phyloP scores from a whole-genome alignment of 2,888 invertebrate species.

The Limnephilus rhombicus region DNA sequence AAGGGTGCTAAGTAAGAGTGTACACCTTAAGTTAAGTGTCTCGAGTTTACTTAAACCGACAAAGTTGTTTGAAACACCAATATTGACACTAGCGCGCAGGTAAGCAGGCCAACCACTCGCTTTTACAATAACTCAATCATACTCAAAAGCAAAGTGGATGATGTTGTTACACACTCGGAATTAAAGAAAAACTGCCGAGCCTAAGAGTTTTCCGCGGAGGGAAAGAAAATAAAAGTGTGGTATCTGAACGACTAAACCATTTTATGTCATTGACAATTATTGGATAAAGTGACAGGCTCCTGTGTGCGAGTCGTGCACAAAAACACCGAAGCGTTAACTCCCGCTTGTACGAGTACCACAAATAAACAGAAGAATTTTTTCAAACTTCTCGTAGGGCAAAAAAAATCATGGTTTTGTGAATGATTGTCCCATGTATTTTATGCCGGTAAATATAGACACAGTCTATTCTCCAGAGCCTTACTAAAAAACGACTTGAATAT shows the following conservation, averaged over 20 bases:
- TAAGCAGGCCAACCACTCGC: slow-evolving; percentile 58
- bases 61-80: slow-evolving; percentile 65
- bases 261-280: slow-evolving; percentile 1
- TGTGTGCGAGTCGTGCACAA: background rate
- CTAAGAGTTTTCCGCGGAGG: slow-evolving; percentile 26
- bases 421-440: background rate
- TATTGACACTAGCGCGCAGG: slow-evolving; percentile 64
- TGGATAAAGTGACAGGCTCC: background rate
- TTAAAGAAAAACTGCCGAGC: slow-evolving; percentile 35
- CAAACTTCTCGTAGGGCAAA: background rate
- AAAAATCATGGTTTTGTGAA: background rate
- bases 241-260: slow-evolving; percentile 1
- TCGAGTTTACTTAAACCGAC: slow-evolving; percentile 63
- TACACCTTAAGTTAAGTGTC: slow-evolving; percentile 62
- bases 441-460: no score
- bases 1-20: slow-evolving; percentile 62
- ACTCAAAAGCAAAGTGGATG: slow-evolving; percentile 34
- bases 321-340: background rate
- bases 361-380: background rate
- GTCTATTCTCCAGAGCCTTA: no score
- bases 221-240: no score
- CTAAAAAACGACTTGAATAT: no score
- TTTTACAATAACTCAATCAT: slow-evolving; percentile 64
- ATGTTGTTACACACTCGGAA: slow-evolving; percentile 32
- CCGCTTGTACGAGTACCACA: background rate